Evolutionary conservation across 2,113 vertebrate species (phyloP).

Genomic region (Nipponia nippon): DNA sequence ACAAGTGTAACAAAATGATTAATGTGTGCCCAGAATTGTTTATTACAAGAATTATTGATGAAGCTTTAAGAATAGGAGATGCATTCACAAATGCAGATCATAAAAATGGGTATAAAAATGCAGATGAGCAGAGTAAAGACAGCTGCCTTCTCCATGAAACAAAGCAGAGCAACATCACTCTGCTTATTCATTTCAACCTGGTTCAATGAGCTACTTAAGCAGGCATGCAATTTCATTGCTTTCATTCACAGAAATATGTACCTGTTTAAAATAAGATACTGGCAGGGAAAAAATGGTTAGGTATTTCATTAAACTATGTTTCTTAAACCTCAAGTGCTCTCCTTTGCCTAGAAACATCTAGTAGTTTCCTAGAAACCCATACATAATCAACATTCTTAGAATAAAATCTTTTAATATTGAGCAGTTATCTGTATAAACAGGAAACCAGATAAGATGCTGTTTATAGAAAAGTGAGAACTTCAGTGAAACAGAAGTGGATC

Average conservation of each 20-base stretch:
- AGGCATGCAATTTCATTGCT: neutral
- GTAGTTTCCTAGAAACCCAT: neutral
- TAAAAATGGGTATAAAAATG: neutral
- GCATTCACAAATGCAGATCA: neutral
- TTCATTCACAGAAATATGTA: neutral
- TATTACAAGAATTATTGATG: neutral
- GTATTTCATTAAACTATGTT: neutral
- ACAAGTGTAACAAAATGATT: neutral
- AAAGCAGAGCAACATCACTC: neutral
- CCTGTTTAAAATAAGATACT: neutral
- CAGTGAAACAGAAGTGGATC: neutral
- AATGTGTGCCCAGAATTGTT: neutral
- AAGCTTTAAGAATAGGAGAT: neutral
- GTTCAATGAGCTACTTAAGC: neutral
- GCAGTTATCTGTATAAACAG: neutral
- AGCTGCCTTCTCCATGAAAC: neutral
- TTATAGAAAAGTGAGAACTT: neutral
- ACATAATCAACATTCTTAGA: neutral
- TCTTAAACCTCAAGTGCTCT: neutral
- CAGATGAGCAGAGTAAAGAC: neutral
- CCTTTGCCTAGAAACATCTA: neutral
- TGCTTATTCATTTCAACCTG: neutral
- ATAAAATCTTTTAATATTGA: neutral
- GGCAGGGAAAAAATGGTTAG: neutral
- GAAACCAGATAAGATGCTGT: neutral